These are phyloP conservation scores for Girardia tigrina DNA, from an alignment of 2,888 invertebrate genomes.

Conservation along the genomic window DNA sequence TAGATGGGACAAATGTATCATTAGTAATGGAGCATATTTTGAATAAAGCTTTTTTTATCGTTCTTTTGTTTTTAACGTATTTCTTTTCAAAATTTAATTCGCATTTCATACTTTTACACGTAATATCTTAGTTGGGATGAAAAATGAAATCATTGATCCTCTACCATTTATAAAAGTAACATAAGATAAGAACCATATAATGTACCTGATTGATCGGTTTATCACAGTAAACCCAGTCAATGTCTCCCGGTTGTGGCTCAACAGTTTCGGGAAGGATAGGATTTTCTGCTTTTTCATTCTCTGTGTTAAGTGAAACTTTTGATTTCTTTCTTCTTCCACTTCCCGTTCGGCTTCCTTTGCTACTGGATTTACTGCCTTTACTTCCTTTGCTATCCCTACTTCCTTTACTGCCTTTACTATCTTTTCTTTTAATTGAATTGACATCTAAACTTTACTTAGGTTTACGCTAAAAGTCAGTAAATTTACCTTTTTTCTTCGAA, in stretches of 20 bases:
- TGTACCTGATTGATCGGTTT: slow-evolving; percentile 39
- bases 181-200: background rate
- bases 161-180: background rate
- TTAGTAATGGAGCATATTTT: too few species aligned
- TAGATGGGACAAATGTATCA: too few species aligned
- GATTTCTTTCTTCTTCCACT: slow-evolving; percentile 41
- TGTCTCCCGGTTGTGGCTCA: slow-evolving; percentile 47
- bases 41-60: too few species aligned
- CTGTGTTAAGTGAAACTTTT: slow-evolving; percentile 44
- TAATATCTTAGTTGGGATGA: background rate
- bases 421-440: background rate
- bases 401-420: background rate
- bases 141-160: background rate
- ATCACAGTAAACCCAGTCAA: slow-evolving; percentile 48
- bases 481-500: background rate
- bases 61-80: too few species aligned
- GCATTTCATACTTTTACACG: too few species aligned
- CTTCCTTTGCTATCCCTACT: background rate
- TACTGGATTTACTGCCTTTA: background rate
- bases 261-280: slow-evolving; percentile 41
- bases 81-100: too few species aligned
- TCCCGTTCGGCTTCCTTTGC: slow-evolving; percentile 37
- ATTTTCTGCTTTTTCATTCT: slow-evolving; percentile 43
- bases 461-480: too few species aligned
- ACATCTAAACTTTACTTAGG: background rate